Percentiles rank a stretch among this genome's conserved stretches.
Conservation (phyloP, 2,113 vertebrate species). For the Oceanodroma tethys region DNA sequence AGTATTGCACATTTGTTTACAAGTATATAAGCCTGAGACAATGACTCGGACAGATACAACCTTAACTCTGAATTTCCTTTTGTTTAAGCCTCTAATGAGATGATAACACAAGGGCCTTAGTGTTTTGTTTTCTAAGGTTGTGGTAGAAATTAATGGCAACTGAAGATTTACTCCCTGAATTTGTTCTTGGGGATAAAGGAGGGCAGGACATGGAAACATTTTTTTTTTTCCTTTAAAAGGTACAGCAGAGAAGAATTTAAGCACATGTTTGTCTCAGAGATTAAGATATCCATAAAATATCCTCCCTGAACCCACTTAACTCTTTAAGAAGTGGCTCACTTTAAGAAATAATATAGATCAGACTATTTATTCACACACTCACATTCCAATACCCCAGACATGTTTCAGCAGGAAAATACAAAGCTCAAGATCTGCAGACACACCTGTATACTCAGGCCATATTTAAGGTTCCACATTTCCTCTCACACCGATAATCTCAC, state of each 20-base stretch:
- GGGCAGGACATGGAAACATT: too few relatives aligned
- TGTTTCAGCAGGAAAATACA: neutral
- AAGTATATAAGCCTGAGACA: neutral
- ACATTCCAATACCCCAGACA: neutral
- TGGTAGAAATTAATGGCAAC: neutral
- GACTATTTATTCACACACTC: neutral
- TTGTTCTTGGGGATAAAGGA: neutral
- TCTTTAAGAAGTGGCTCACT: neutral
- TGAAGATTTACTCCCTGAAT: neutral
- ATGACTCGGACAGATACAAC: neutral
- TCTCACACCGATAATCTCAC: neutral
- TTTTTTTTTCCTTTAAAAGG: neutral
- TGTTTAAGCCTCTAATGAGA: neutral
- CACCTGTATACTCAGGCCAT: neutral
- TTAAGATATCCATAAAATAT: neutral
- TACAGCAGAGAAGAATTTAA: neutral
- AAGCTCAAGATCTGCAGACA: neutral
- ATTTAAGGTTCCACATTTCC: neutral
- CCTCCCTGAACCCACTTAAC: neutral
- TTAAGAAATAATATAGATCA: neutral
- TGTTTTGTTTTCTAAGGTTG: neutral
- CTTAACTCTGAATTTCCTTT: neutral
- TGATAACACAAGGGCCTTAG: neutral
- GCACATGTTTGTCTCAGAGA: fast-evolving
- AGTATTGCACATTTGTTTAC: neutral